Evolutionary conservation across 2,113 vertebrate genomes (phyloP).

Genomic region (Mixornis gularis): DNA sequence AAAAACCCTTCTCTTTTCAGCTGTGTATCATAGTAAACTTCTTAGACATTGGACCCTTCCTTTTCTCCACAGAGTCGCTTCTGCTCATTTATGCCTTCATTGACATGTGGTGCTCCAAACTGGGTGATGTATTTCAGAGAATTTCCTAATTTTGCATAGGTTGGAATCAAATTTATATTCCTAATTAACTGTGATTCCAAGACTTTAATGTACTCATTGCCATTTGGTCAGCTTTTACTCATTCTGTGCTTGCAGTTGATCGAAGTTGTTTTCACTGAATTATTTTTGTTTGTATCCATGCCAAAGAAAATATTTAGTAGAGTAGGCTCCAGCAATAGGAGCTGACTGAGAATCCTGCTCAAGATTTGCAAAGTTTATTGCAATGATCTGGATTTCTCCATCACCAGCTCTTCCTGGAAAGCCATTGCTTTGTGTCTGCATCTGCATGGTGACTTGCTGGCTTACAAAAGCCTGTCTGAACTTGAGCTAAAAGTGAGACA

Average conservation of each 20-base stretch:
- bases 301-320: not conserved
- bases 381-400: not conserved
- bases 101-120: not conserved
- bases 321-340: not conserved
- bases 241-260: not conserved
- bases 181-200: not conserved
- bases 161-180: not conserved
- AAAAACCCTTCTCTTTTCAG: not conserved
- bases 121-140: not conserved
- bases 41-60: not conserved
- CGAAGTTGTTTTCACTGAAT: not conserved
- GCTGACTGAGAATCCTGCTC: not conserved
- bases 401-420: not conserved
- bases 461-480: not conserved
- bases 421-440: not conserved
- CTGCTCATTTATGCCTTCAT: not conserved
- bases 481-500: not conserved
- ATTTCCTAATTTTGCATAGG: not conserved
- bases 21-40: not conserved
- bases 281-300: not conserved
- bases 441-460: not conserved
- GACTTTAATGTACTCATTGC: not conserved
- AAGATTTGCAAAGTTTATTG: not conserved
- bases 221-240: not conserved
- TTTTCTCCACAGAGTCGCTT: not conserved